These are phyloP conservation scores for Arenaria interpres DNA, from an alignment of 2,113 vertebrate species.

Conservation along the genomic window DNA sequence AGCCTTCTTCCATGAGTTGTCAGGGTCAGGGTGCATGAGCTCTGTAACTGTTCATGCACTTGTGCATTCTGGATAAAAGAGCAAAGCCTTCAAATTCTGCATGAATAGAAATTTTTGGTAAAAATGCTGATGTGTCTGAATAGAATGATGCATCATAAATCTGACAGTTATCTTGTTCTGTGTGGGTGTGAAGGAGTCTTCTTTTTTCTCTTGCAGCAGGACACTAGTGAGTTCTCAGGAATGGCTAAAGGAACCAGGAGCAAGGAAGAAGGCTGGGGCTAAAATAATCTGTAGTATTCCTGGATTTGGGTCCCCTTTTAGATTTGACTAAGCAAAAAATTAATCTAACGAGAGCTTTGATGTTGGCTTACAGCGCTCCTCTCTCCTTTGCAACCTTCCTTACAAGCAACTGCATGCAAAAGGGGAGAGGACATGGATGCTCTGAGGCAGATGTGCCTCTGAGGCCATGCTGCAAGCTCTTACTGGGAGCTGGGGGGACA, in stretches of 20 bases:
- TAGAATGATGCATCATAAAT: not conserved
- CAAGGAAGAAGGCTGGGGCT: not conserved
- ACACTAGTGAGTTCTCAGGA: not conserved
- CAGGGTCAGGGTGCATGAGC: not conserved
- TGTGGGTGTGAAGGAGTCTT: not conserved
- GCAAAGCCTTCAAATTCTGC: not conserved
- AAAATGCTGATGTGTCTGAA: not conserved
- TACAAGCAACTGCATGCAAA: not conserved
- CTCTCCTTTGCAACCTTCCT: not conserved
- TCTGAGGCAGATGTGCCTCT: not conserved
- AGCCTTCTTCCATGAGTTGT: not conserved
- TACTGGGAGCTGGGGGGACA: not conserved
- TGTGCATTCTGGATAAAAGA: not conserved
- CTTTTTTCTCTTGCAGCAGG: not conserved
- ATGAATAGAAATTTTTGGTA: not conserved
- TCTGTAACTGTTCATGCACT: not conserved
- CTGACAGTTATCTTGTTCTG: not conserved
- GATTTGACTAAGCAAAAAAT: not conserved
- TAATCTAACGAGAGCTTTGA: not conserved
- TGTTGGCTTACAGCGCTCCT: not conserved
- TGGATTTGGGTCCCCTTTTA: not conserved
- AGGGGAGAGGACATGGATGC: not conserved
- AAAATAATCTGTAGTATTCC: not conserved
- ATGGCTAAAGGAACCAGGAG: not conserved
- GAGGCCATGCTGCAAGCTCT: not conserved